phyloP scores from a whole-genome alignment of 2,797 vertebrate genomes.

The Tapera naevia region DNA sequence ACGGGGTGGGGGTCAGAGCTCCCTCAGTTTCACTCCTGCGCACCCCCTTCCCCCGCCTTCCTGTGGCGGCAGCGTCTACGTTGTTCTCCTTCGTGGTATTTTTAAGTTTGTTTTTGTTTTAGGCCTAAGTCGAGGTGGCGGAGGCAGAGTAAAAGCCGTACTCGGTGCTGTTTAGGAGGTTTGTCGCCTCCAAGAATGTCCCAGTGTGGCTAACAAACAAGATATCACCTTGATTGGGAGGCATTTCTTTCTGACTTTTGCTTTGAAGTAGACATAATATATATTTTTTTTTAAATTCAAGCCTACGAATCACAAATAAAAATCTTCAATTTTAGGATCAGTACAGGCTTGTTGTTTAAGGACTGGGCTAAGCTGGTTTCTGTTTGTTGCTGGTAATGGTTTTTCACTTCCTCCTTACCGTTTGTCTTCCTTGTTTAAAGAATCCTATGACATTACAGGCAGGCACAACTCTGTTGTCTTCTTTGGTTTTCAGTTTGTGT shows the following conservation, averaged over 20 bases:
- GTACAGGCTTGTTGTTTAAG: neutral
- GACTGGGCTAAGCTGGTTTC: neutral
- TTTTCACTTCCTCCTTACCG: neutral
- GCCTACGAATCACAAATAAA: neutral
- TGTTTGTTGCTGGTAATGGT: neutral
- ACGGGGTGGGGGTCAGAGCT: neutral
- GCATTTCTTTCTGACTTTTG: neutral
- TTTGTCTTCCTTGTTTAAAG: neutral
- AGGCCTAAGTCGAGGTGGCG: neutral
- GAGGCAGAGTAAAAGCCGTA: neutral
- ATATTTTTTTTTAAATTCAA: neutral
- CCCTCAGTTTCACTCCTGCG: neutral
- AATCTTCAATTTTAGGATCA: neutral
- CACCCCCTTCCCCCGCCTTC: rapidly evolving
- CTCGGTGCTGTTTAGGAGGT: neutral
- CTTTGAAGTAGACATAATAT: neutral
- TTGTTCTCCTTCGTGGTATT: neutral
- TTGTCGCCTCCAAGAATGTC: neutral
- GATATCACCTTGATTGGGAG: neutral
- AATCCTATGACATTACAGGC: rapidly evolving
- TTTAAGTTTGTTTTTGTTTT: neutral
- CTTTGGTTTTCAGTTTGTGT: neutral
- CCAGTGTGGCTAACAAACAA: neutral
- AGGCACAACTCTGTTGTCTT: neutral
- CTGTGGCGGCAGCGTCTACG: neutral